Base-by-base conservation (phyloP, 2,113 vertebrate genomes). In the Pampusana beccarii region DNA sequence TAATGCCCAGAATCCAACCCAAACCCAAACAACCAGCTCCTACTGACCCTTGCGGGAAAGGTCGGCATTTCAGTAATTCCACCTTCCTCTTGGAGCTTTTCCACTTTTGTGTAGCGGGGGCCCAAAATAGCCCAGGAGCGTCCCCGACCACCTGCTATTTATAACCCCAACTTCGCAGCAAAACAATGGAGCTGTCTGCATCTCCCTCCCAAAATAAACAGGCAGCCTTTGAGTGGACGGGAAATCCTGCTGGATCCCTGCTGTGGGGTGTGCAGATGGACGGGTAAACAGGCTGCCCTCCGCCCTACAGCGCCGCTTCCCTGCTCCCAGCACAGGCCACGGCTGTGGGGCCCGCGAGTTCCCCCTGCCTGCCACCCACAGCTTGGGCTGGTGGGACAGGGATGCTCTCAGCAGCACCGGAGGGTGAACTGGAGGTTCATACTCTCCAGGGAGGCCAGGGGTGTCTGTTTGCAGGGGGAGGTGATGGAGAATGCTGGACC, bases 211-310 rank as follows among this genome's bases (percentile, higher is more conserved):
- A 97, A 97, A 97, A 98, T 97, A 98, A 97, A 97, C 96, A 97
- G 88, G 89, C 95, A 83, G 90, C 65, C 92, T 97, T 97, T 94
- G 94, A 97, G 93, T 0, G 42, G 94, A 97, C 93, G 58, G 97
- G 97, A 98, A 97, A 98, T 97, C 97, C 97, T 97, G 97, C 97
- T 97, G 94, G 95, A 95, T 93, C 90, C 96, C 94, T 0, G 24
- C 97, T 97, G 97, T 50, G 95, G 88, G 86, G 90, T 74, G 90
- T 60, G 84, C 96, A 95, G 95, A 95, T 94, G 94, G 94, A 96
- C 5, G 74, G 81, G 89, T 95, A 97, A 97, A 96, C 93, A 95
- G 65, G 58, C 96, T 95, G 94, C 93, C 90, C 87, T 92, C 88
- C 4, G 2, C 92, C 96, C 94, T 80, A 7, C 65, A 2, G 1